Evolutionary conservation across 2,113 vertebrate genomes (phyloP), one percentile per base, ranked within the genome.

Genomic region (Paracanthobrama guichenoti): DNA sequence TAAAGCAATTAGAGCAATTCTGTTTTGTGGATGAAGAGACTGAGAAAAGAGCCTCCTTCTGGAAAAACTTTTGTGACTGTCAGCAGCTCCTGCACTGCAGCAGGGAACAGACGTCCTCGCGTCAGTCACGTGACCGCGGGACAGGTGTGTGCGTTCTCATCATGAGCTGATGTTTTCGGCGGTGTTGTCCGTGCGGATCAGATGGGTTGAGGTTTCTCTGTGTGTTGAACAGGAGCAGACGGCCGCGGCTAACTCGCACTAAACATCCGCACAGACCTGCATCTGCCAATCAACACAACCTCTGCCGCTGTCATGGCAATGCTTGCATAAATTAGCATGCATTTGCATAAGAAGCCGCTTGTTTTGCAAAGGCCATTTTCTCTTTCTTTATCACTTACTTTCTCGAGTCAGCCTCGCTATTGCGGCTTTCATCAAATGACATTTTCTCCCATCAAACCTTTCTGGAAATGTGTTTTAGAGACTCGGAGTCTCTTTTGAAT

Each of bases 271-370:
- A 42, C 74, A 83, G 69, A 77, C 75, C 92, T 91, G 91, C 92
- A 93, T 92, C 93, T 94, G 94, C 92, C 94, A 95, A 93, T 94
- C 93, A 95, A 91, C 91, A 90, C 89, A 90, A 93, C 94, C 93
- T 90, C 91, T n/a, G 91, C 92, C 92, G 84, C 92, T 92, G 92
- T 93, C 93, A 91, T 91, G 92, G 92, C 92, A 90, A 92, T 91
- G 89, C 89, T 88, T 50, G 91, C 92, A 94, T 95, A 94, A 92
- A 94, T 95, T 94, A 92, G 93, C 94, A 95, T 95, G 86, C 69
- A 94, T 95, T 95, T 95, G 93, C 94, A 95, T 95, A 93, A 90
- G 89, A 93, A 93, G 92, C 88, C 90, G 88, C 92, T 92, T 91
- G 88, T 93, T 94, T 94, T 93, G 92, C 91, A 92, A 93, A 93